phyloP scores from a whole-genome alignment of 2,888 invertebrate species.

The Eledona agricola region DNA sequence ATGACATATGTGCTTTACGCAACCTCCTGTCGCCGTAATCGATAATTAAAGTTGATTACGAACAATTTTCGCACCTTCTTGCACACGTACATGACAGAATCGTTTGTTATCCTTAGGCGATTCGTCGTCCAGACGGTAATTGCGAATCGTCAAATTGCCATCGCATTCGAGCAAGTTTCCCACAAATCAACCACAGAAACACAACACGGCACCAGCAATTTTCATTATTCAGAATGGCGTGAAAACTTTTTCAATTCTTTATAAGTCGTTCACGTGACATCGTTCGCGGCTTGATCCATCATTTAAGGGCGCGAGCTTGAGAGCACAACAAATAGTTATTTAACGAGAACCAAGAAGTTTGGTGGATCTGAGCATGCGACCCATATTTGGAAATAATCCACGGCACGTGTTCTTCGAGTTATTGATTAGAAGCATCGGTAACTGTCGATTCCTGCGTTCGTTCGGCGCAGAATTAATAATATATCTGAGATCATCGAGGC shows the following conservation, averaged over 20 bases:
- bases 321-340: no score
- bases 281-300: no score
- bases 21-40: conserved; percentile 23
- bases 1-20: conserved; percentile 19
- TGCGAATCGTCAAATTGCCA: conserved; percentile 1
- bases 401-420: conserved; percentile 30
- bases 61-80: conserved; percentile 33
- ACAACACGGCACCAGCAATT: no score
- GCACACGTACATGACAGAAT: conserved; percentile 26
- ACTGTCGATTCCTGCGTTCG: conserved; percentile 19
- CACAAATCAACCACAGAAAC: not conserved
- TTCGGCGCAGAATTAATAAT: conserved; percentile 12
- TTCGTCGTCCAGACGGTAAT: conserved; percentile 13
- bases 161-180: not conserved
- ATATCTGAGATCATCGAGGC: conserved; percentile 7
- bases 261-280: conserved; percentile 12
- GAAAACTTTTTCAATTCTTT: conserved; percentile 8
- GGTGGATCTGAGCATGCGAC: conserved; percentile 1
- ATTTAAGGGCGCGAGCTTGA: no score
- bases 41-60: conserved; percentile 29
- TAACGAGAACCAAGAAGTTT: no score
- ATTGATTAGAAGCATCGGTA: conserved; percentile 22
- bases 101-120: conserved; percentile 26
- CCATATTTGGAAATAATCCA: conserved; percentile 35
- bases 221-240: not conserved